Percentiles rank a stretch among this genome's conserved stretches.
Conservation (phyloP, 2,888 invertebrate genomes). For the Parasteatoda lunata region DNA sequence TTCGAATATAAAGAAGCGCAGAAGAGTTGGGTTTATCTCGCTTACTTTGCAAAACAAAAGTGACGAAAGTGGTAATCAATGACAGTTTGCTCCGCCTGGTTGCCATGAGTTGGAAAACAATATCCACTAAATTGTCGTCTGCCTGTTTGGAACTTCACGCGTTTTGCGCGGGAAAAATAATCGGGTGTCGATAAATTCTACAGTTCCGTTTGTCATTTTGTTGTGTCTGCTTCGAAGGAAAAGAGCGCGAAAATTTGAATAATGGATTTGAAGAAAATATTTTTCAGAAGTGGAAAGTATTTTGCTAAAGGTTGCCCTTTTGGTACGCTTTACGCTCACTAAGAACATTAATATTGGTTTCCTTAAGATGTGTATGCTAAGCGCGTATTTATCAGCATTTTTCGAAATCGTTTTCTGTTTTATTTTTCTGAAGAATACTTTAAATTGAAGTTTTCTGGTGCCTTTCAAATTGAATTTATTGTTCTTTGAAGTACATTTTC, state of each 20-base stretch:
- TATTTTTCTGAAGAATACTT: not conserved
- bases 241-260: constrained; percentile 53
- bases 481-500: not conserved
- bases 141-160: not conserved
- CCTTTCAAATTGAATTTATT: not conserved
- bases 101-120: constrained; percentile 27
- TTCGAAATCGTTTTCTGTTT: not conserved
- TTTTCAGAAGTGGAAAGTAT: constrained; percentile 5
- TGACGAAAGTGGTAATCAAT: constrained; percentile 65
- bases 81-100: constrained; percentile 33
- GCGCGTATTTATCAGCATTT: not conserved
- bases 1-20: constrained; percentile 3
- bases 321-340: not conserved
- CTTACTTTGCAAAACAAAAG: constrained; percentile 49
- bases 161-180: constrained; percentile 50
- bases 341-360: not conserved
- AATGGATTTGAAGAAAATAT: constrained; percentile 40
- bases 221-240: constrained; percentile 17
- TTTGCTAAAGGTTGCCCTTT: not conserved
- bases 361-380: not conserved
- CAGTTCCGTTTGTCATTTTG: constrained; percentile 59
- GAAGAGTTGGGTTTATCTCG: not conserved
- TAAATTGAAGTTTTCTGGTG: not conserved
- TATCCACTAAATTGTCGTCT: constrained; percentile 29
- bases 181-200: constrained; percentile 55